Base-by-base conservation (phyloP, 2,113 vertebrate species). In the Eulemur macaco region DNA sequence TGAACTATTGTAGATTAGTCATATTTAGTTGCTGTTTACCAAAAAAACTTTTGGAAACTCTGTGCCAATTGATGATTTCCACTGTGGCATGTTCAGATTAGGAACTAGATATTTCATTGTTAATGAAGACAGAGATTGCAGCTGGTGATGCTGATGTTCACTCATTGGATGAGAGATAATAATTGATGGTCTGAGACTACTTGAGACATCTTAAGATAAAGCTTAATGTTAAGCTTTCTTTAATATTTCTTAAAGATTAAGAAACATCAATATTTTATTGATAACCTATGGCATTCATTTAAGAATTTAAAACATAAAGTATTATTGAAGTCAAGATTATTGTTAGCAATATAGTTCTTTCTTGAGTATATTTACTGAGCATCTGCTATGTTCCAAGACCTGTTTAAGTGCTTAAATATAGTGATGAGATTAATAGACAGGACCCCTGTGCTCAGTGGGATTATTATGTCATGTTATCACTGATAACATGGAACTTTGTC, bases 361-460 rank as follows among this genome's bases (percentile, higher is more conserved):
- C 39, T 50, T 96, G 31, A 58, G 34, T n/a, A 9, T 37, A 76
- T 66, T 50, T 89, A 34, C 45, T 54, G 15, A 86, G 21, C 6
- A 73, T 12, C 13, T 78, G 23, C 27, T 37, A 4, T 69, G 42
- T 89, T 8, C 50, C n/a, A 71, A 27, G 18, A 9, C 27, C 3
- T 90, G 5, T 80, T 68, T 47, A 52, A 88, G 3, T 82, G 15
- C 25, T 91, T 69, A 29, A 80, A 63, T n/a, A 54, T 7, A 64
- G 8, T 69, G 20, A 31, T 74, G 18, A 54, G 13, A 47, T 71
- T 9, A 9, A n/a, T 17, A 58, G 8, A 20, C 11, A 82, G 10
- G 20, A 1, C 1, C 3, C 15, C 2, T 45, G 8, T 3, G 80
- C 0, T 50, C 8, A 54, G 39, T 0, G 18, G 13, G 3, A 34